Base-by-base conservation (phyloP, 2,888 invertebrate genomes). In the Diogma glabrata region DNA sequence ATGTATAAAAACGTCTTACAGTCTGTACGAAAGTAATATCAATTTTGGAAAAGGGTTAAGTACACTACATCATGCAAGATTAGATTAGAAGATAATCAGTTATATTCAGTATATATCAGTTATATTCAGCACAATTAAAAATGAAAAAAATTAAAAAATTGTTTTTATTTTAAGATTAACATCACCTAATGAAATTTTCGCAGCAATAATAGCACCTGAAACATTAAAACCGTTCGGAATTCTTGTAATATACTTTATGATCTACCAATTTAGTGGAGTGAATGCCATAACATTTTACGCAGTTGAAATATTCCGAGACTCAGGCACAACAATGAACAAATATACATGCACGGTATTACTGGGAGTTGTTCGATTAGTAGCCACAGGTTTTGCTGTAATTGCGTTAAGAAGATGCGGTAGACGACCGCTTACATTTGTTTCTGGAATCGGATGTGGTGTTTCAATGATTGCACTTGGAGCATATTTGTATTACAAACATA, bases 191-290 rank as follows among this genome's bases (percentile, higher is more conserved):
- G 77, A 81, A 58, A 76, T 75, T 10, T 52, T 78, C 3, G 67
- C 70, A 38, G 79, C 79, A 0, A 55, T 82, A 2, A n/a, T 78
- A 9, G 71, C 76, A 1, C 80, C 81, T 0, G 78, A 79, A 7
- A 73, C 81, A 0, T 60, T 81, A 46, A 82, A 78, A 57, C 82
- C 82, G 1, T 82, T 81, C 58, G 65, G 71, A 1, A 75, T 82
- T 46, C 66, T 82, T 2, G 74, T 78, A 2, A 56, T 78, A 1
- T 82, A 82, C 61, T 82, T 82, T 66, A 72, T 81, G 61, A 77
- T 82, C 49, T 82, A 82, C 62, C 82, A 82, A 60, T 82, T 81
- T 74, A 79, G 81, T 49, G 82, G 82, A 0, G 79, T 82, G 10
- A 82, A 82, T 57, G 77, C 79, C 1, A 72, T 82, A 22, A 82